Evolutionary conservation across 1,140 invertebrate genomes (phyloP), one percentile per base, ranked within the genome.

Genomic region (Drosophila littoralis): DNA sequence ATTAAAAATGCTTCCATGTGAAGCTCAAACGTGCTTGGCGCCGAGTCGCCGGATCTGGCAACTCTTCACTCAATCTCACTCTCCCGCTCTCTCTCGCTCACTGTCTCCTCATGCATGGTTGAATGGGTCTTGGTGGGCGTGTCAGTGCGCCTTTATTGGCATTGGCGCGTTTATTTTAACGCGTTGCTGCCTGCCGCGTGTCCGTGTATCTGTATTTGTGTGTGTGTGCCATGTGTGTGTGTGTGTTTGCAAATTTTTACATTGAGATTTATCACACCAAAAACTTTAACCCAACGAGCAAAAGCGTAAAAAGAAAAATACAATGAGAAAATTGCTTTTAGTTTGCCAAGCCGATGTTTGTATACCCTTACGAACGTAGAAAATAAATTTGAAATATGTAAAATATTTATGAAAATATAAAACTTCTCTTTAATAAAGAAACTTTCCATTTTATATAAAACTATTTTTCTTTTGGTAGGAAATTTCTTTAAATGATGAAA

Each of bases 1-100:
- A 88, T 88, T 88, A 88, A 88, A 88, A 88, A 88, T 88, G 83
- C 83, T 88, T 88, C 82, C 83, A 89, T 84, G 83, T 89, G 83
- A 88, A 88, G 72, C 83, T 80, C 83, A 89, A 88, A 88, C 83
- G 83, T 88, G 83, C 77, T 76, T 77, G 81, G 60, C 60, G 50
- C 38, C 52, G 43, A 59, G 35, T 59, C 32, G 66, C 35, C 38
- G 48, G 57, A 59, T 59, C 57, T 69, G 66, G 48, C 48, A 61
- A 43, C 73, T 63, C 59, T 65, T 57, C 22, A 13, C 32, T 5
- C 22, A 13, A 17, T 5, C 12, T n/a, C 28, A 42, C 28, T 15
- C 36, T 15, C 28, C 5, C 38, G 4, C 36, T 22, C 1, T 4
- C 35, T 13, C 12, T 4, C 7, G 1, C 45, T 2, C 17, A 17